A percentile compares a stretch with the other conserved stretches of the same genome.
Evolutionary conservation across 2,888 invertebrate species (phyloP).

Genomic region (Dexiosoma caninum): DNA sequence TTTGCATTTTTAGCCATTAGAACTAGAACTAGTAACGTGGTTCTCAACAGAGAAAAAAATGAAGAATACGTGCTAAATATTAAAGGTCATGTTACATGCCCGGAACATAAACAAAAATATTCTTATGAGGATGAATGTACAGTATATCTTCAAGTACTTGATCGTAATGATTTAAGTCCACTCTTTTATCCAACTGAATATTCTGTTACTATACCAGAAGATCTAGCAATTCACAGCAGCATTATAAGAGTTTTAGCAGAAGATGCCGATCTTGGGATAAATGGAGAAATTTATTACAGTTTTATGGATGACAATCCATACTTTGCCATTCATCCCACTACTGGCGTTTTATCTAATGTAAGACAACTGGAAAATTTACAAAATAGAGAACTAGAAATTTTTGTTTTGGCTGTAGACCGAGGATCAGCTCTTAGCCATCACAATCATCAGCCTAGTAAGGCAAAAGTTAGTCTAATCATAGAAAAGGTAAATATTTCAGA

Average conservation of each 20-base stretch:
- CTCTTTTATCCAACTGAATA: conserved; percentile 94
- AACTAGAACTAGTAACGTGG: conserved; percentile 91
- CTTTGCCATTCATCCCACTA: conserved; percentile 95
- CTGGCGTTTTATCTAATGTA: conserved; percentile 91
- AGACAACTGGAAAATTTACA: conserved; percentile 86
- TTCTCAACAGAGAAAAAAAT: conserved; percentile 94
- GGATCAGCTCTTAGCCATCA: conserved; percentile 80
- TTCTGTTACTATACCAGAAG: conserved; percentile 91
- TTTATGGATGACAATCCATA: conserved; percentile 88
- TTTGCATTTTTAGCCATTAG: conserved; percentile 95
- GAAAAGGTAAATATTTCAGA: conserved; percentile 78
- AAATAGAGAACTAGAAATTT: conserved; percentile 84
- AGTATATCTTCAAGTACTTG: conserved; percentile 85
- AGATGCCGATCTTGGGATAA: conserved; percentile 96
- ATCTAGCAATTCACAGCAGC: conserved; percentile 89
- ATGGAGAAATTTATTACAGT: conserved; percentile 98
- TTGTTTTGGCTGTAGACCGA: conserved; percentile 91
- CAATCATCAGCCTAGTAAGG: conserved; percentile 83
- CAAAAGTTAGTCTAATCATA: conserved; percentile 87
- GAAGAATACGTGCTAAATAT: conserved; percentile 89
- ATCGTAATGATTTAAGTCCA: conserved; percentile 95
- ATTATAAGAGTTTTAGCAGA: conserved; percentile 90
- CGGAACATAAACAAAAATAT: conserved; percentile 47
- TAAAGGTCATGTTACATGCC: conserved; percentile 81
- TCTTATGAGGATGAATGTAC: conserved; percentile 84